Evolutionary conservation across 2,888 invertebrate genomes (phyloP), one percentile per base, ranked within the genome.

Genomic region (Drosophila affinis): DNA sequence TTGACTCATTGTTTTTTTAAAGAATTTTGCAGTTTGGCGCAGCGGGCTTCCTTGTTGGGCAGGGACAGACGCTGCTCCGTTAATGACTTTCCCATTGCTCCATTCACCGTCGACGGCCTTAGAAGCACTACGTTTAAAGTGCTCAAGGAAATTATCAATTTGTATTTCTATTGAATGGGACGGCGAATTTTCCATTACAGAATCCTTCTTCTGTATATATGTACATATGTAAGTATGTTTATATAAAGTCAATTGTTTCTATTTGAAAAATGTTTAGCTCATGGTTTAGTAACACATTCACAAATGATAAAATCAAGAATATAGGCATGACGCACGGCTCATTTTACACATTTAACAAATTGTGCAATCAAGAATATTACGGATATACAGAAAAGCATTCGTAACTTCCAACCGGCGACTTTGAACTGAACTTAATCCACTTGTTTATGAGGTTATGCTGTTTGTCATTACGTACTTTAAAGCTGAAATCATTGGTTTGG

Each of bases 91-190:
- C 6, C 14, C 39, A 39, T 39, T 39, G 14, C 45, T 7, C 64
- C 63, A 60, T 71, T 65, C 52, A 24, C 64, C 82, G 91, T 95
- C 95, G 94, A 96, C 96, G 67, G 95, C 95, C 90, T 95, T 95
- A 62, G 95, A 95, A 82, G 96, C 96, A 93, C 95, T 96, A 78
- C 95, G 94, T 91, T 96, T 96, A 91, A 96, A 96, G 91, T 96
- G 96, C 93, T 96, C 96, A 92, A 96, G 93, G 93, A 96, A 96
- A 93, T 95, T 95, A 94, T 96, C 96, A 93, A 96, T 96, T 93
- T 96, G 96, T 89, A 95, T 95, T 93, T 96, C 96, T 92, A 96
- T 95, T 83, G 94, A 96, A 79, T 94, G 94, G 60, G 91, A 90
- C 85, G 95, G 94, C 78, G 95, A 94, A 85, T 79, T 91, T 78